These are phyloP conservation scores for Drosophila sulfurigaster DNA, from an alignment of 1,140 invertebrate species.

Conservation along the genomic window DNA sequence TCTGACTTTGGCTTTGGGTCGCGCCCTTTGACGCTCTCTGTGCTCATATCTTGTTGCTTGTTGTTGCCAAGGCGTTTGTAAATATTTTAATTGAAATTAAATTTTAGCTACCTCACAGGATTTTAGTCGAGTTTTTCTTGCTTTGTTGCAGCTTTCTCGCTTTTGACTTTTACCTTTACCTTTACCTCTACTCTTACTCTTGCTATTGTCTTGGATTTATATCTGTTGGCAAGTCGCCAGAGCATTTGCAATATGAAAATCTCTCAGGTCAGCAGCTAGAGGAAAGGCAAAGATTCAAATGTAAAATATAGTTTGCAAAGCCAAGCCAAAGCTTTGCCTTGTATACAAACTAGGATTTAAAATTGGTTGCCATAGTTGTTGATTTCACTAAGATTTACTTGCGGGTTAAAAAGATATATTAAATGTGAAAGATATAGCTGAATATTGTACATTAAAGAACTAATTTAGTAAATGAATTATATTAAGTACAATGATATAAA, in stretches of 20 bases:
- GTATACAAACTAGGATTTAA: neutral
- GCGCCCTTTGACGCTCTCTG: conserved; percentile 60
- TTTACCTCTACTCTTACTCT: no score
- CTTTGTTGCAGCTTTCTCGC: neutral
- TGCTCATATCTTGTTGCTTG: conserved; percentile 60
- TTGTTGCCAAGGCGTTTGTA: conserved; percentile 50
- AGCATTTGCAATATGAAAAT: conserved; percentile 1
- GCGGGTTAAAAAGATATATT: neutral
- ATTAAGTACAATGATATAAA: no score
- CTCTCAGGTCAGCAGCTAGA: conserved; percentile 19
- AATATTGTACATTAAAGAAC: no score
- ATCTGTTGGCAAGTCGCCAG: conserved; percentile 36
- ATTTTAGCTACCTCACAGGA: conserved; percentile 50
- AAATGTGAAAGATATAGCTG: no score
- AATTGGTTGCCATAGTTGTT: neutral
- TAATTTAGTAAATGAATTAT: no score
- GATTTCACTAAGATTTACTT: neutral
- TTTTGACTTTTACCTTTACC: conserved; percentile 29
- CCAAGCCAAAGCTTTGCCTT: neutral
- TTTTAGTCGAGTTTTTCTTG: conserved; percentile 14
- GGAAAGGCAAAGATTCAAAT: conserved; percentile 12
- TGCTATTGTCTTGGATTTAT: conserved; percentile 4
- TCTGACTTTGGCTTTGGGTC: neutral
- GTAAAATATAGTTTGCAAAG: conserved; percentile 23
- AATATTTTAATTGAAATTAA: conserved; percentile 80